Evolutionary conservation across 2,113 vertebrate species (phyloP), one percentile per base, ranked within the genome.

Genomic region (Haemorhous mexicanus): DNA sequence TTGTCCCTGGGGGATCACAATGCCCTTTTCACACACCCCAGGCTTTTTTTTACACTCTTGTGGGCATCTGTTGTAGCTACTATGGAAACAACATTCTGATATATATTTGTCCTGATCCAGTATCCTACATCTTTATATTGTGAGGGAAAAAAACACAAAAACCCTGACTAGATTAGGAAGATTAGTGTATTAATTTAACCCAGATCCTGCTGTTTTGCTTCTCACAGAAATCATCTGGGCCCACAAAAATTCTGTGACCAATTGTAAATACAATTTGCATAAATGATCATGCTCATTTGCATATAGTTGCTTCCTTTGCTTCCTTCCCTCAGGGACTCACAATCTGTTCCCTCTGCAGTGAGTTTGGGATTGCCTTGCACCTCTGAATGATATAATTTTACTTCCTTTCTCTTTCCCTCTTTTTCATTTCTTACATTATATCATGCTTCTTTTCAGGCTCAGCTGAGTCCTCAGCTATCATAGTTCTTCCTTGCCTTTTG

Each of bases 341-440:
- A 94, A 93, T 96, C 95, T 96, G 94, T 93, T 96, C 76, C 56
- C 37, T 72, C 39, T 52, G 27, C 67, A 86, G 30, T 66, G 63
- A 74, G 1, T 63, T 56, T 76, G 43, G 43, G 61, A 80, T 63
- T 77, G 59, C 59, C 3, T 93, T 77, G 58, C 13, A 55, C 63
- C 43, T 74, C 47, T 62, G 44, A 93, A 79, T 62, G 66, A 63
- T 16, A 44, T 44, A 67, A 84, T 84, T 75, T 74, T 13, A 23
- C 6, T 85, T 35, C 20, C 6, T 24, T 92, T 83, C 19, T 20
- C 7, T 22, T 84, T 80, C 12, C 6, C 4, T 80, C 16, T 35
- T 43, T 27, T 27, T 61, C n/a, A 41, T 83, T 76, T 87, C 21
- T 85, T 66, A 28, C 6, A 12, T 43, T 59, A 18, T 46, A 39